These are phyloP conservation scores for Sphaeramia orbicularis DNA, from an alignment of 2,797 vertebrate species.

Conservation along the genomic window DNA sequence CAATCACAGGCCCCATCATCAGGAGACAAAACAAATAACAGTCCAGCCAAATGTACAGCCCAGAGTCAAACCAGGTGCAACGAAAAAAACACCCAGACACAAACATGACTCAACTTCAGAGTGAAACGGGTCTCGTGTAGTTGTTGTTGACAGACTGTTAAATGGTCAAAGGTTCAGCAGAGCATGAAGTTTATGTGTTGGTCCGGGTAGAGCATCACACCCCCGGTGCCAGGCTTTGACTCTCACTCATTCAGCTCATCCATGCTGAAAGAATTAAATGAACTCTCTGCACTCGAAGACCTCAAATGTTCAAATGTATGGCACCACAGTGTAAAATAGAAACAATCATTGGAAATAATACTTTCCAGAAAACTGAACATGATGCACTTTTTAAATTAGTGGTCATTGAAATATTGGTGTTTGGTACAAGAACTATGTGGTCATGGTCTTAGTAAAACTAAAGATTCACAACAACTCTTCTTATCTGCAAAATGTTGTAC, in stretches of 20 bases:
- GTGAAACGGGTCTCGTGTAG: conserved; percentile 18
- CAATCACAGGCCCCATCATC: conserved; percentile 85
- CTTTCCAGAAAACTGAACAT: background rate
- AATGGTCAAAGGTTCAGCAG: conserved; percentile 62
- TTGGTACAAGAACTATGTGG: no score
- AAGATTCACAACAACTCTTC: no score
- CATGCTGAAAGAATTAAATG: conserved; percentile 41
- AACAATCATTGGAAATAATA: conserved; percentile 3
- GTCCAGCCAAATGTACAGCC: conserved; percentile 79
- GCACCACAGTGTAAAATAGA: background rate
- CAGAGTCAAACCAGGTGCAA: conserved; percentile 74
- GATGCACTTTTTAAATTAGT: background rate
- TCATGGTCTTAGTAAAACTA: no score
- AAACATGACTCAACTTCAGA: conserved; percentile 49
- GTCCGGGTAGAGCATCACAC: conserved; percentile 9
- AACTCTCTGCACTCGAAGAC: conserved; percentile 25
- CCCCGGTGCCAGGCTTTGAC: conserved; percentile 37
- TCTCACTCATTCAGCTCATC: conserved; percentile 26
- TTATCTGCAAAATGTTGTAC: no score
- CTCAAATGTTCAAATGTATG: conserved; percentile 17
- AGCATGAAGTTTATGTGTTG: conserved; percentile 39
- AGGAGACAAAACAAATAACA: conserved; percentile 85
- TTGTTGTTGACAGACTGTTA: conserved; percentile 26
- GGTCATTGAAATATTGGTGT: no score
- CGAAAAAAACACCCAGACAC: conserved; percentile 35